Evolutionary conservation across 2,113 vertebrate genomes (phyloP).

Genomic region (Sceloporus tristichus): DNA sequence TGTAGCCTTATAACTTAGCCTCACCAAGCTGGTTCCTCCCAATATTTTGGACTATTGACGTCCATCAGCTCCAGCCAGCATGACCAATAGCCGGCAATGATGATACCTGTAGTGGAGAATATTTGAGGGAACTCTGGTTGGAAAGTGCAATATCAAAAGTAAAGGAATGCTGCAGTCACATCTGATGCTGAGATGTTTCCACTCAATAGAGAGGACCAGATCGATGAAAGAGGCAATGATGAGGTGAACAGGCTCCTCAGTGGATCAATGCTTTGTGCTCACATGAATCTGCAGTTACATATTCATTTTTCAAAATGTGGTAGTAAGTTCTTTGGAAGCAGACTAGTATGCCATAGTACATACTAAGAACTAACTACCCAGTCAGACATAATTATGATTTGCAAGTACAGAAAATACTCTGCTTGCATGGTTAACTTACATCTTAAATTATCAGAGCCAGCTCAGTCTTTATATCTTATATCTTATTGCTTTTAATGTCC

Average conservation of each 20-base stretch:
- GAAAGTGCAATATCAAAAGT: background rate
- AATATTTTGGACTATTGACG: background rate
- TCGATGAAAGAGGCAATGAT: background rate
- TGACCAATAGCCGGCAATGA: background rate
- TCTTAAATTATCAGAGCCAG: background rate
- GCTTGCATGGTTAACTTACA: conserved; percentile 1
- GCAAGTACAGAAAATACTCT: background rate
- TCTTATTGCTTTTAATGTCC: background rate
- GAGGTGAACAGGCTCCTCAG: background rate
- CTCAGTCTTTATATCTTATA: background rate
- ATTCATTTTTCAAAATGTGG: background rate
- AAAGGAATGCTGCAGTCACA: background rate
- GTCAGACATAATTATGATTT: background rate
- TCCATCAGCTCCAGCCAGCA: background rate
- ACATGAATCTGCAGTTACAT: background rate
- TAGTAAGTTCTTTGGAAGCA: background rate
- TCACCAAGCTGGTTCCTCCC: background rate
- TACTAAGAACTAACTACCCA: background rate
- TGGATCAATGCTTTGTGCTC: background rate
- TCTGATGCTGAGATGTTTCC: too few relatives aligned
- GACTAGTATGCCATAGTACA: background rate
- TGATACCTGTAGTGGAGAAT: background rate
- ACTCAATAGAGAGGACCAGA: background rate
- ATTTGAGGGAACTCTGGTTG: background rate
- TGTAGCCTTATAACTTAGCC: background rate